Conservation (phyloP, 2,113 vertebrate species). For the Accipiter cooperii region DNA sequence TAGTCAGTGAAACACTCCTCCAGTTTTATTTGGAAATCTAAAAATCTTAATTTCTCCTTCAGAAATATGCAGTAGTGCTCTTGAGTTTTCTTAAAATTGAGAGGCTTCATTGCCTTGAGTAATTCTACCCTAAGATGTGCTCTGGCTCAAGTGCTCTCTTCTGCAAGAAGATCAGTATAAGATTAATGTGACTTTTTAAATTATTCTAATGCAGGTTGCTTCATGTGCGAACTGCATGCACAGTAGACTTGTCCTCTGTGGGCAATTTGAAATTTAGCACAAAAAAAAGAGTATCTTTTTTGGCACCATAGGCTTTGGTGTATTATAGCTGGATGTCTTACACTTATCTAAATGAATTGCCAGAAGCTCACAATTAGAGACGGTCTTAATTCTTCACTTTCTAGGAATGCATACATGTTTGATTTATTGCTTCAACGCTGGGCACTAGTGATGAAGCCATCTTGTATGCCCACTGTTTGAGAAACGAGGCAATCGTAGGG, state of each 20-base stretch:
- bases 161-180: background rate
- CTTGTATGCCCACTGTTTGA: background rate
- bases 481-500: background rate
- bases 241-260: background rate
- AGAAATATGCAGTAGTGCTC: background rate
- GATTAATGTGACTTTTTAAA: background rate
- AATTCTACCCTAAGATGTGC: background rate
- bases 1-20: background rate
- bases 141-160: background rate
- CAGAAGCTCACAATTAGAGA: background rate
- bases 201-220: background rate
- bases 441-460: background rate
- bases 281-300: background rate
- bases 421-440: accelerated
- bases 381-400: background rate
- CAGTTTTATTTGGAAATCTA: background rate
- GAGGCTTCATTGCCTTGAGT: background rate
- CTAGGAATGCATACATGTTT: accelerated
- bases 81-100: background rate
- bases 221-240: background rate
- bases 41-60: background rate
- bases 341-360: background rate
- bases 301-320: background rate
- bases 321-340: background rate
- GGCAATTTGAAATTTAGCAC: background rate